These are phyloP conservation scores for Oreochromis aureus DNA, from an alignment of 2,113 vertebrate species.

Conservation along the genomic window DNA sequence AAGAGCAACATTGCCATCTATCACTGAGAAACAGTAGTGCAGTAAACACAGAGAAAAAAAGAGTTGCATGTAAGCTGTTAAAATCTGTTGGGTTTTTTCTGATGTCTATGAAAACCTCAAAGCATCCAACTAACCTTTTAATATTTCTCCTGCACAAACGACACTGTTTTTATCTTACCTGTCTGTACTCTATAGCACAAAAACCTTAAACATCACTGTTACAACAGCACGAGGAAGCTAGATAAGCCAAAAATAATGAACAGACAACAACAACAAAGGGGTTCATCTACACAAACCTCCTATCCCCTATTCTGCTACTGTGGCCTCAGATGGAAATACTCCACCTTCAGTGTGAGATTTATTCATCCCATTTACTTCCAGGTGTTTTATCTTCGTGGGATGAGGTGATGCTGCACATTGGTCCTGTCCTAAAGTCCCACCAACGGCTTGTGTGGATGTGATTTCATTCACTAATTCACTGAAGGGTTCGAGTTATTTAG, in stretches of 20 bases:
- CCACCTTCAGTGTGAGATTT: neutral
- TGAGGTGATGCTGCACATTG: neutral
- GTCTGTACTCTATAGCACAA: neutral
- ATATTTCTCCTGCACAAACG: neutral
- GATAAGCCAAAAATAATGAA: neutral
- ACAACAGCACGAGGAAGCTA: neutral
- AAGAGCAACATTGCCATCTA: conserved; percentile 94
- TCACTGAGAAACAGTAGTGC: conserved; percentile 49
- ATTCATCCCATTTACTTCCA: conserved; percentile 15
- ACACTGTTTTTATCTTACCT: neutral
- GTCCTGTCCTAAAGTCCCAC: conserved; percentile 2
- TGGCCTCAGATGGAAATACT: neutral
- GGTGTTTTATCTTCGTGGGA: conserved; percentile 27
- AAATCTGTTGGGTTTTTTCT: neutral
- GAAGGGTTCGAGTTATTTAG: neutral
- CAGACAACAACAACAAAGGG: neutral
- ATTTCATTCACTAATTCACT: conserved; percentile 37
- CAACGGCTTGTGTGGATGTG: neutral
- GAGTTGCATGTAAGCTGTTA: neutral
- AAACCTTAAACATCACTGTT: neutral
- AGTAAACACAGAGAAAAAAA: neutral
- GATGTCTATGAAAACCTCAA: neutral
- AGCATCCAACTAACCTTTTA: neutral
- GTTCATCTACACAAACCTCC: neutral
- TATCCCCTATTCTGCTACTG: neutral